Conservation (phyloP, 2,888 invertebrate genomes). For the Saturnia japonica region DNA sequence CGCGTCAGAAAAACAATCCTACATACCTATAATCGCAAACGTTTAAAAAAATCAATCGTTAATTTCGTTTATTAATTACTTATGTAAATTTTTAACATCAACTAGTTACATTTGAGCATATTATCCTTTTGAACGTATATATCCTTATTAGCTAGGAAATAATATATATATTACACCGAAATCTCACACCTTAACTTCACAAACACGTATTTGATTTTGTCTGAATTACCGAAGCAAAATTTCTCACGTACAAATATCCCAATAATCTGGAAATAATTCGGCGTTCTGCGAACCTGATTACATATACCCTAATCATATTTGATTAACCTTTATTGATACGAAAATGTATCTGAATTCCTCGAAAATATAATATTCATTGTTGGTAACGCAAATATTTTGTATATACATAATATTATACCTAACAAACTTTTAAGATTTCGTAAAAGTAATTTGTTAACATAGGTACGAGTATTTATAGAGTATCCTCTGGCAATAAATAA, state of each 20-base stretch:
- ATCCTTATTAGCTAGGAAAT: background rate
- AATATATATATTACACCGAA: background rate
- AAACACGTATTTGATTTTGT: constrained; percentile 14
- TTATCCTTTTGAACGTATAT: background rate
- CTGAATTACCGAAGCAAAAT: constrained; percentile 9
- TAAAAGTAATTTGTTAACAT: background rate
- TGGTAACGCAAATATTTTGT: constrained; percentile 7
- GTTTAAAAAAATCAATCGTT: too few relatives aligned
- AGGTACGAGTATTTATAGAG: too few relatives aligned
- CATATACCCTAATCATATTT: constrained; percentile 36
- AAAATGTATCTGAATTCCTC: constrained; percentile 33
- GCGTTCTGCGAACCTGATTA: constrained; percentile 46
- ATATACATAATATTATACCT: background rate
- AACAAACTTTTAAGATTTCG: background rate
- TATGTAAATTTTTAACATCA: background rate
- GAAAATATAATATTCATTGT: background rate
- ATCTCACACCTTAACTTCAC: background rate
- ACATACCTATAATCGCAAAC: too few relatives aligned
- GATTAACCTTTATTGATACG: constrained; percentile 53
- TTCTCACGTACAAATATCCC: constrained; percentile 17
- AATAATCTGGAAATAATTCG: constrained; percentile 30
- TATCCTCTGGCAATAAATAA: background rate
- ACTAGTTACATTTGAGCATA: background rate
- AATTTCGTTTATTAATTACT: too few relatives aligned
- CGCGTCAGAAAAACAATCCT: too few relatives aligned